Conservation (phyloP, 2,113 vertebrate genomes). For the Hemiprocne comata region DNA sequence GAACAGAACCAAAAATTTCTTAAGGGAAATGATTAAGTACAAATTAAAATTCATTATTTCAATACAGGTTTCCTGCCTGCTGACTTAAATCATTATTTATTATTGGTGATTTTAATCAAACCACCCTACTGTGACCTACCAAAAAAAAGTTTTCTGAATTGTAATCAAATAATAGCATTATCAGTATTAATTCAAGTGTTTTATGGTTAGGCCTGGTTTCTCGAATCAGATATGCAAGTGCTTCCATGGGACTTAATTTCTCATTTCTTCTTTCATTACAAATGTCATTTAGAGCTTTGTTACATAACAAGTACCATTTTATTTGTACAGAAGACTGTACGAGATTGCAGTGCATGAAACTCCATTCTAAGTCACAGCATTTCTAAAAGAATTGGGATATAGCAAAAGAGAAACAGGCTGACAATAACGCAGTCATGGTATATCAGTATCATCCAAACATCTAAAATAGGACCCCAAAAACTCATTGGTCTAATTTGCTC, state of each 20-base stretch:
- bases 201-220: constrained; percentile 9
- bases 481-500: not conserved
- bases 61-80: constrained; percentile 12
- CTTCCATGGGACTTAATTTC: not conserved
- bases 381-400: not conserved
- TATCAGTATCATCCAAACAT: not conserved
- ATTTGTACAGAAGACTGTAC: not conserved
- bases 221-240: not conserved
- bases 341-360: not conserved
- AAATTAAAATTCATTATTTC: constrained; percentile 49
- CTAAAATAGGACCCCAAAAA: not conserved
- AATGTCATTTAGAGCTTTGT: not conserved
- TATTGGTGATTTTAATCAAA: constrained; percentile 29
- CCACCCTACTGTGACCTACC: not conserved
- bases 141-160: constrained; percentile 51
- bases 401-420: not conserved
- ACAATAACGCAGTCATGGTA: not conserved
- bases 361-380: not conserved
- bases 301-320: not conserved
- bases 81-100: constrained; percentile 31
- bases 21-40: constrained; percentile 25
- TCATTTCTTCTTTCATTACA: not conserved
- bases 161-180: constrained; percentile 31
- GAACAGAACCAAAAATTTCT: not conserved
- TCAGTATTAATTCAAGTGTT: not conserved